phyloP scores from a whole-genome alignment of 2,888 invertebrate genomes.

The Tetanocera ferruginea region DNA sequence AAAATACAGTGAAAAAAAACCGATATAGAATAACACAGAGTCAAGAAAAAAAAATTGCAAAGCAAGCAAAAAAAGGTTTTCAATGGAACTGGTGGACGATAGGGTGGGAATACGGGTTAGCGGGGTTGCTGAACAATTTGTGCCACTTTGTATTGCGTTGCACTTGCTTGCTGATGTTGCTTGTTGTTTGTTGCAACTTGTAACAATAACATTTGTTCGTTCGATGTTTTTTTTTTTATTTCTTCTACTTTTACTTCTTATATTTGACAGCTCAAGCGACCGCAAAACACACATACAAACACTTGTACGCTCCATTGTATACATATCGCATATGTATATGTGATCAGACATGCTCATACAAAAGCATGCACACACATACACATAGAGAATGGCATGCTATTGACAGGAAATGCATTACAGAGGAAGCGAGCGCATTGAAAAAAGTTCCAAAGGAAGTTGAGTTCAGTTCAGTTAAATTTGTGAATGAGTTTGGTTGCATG shows the following conservation, averaged over 20 bases:
- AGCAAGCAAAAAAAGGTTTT: neutral
- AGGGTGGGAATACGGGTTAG: neutral
- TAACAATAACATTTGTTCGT: neutral
- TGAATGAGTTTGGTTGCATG: constrained; percentile 1
- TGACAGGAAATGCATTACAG: constrained; percentile 4
- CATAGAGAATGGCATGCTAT: neutral
- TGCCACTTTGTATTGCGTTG: neutral
- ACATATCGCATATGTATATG: neutral
- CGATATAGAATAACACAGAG: neutral
- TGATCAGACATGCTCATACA: neutral
- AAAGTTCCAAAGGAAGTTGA: constrained; percentile 18
- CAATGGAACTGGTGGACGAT: neutral
- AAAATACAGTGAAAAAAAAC: neutral
- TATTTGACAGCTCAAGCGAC: constrained; percentile 26
- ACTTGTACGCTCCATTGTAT: neutral
- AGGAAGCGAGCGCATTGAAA: constrained; percentile 8
- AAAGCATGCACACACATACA: neutral
- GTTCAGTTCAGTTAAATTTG: neutral
- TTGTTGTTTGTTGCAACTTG: neutral
- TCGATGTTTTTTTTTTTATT: neutral
- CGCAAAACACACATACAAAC: constrained; percentile 15
- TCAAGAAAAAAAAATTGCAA: neutral
- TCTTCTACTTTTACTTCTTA: constrained; percentile 4
- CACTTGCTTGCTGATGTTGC: neutral
- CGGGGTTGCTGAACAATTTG: neutral